Percentiles rank a stretch among this genome's conserved stretches.
phyloP scores from a whole-genome alignment of 2,113 vertebrate species.

The Ardeotis arabs region DNA sequence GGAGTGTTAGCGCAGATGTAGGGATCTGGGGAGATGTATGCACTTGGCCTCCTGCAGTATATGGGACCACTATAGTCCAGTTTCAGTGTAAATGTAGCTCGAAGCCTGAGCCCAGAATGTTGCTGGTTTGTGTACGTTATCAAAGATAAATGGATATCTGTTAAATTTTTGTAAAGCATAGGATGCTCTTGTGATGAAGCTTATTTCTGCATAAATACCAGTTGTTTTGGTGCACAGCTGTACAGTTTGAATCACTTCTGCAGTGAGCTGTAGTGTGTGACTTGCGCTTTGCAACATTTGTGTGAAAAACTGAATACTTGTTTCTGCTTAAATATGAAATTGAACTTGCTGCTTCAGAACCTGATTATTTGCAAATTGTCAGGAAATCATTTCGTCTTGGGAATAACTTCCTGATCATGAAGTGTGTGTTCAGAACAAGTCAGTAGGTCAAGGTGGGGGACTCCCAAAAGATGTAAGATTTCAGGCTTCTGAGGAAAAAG shows the following conservation, averaged over 20 bases:
- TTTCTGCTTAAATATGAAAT: neutral
- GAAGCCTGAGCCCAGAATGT: neutral
- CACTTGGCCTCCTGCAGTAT: neutral
- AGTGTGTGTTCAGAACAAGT: neutral
- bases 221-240: neutral
- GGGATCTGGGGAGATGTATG: neutral
- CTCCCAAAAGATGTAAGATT: neutral
- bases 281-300: neutral
- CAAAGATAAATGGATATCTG: neutral
- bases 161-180: neutral
- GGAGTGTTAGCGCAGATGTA: neutral
- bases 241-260: slow-evolving; percentile 18
- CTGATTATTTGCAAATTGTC: neutral
- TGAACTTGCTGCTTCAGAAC: neutral
- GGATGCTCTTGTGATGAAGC: neutral
- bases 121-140: neutral
- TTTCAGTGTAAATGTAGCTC: neutral
- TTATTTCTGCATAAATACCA: neutral
- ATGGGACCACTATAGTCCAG: neutral
- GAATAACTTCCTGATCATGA: neutral
- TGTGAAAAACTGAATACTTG: neutral
- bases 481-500: neutral
- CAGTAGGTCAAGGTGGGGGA: neutral
- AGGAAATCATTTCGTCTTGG: neutral
- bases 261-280: neutral